Base-by-base conservation (phyloP, 1,140 invertebrate species). In the Acromyrmex charruanus region DNA sequence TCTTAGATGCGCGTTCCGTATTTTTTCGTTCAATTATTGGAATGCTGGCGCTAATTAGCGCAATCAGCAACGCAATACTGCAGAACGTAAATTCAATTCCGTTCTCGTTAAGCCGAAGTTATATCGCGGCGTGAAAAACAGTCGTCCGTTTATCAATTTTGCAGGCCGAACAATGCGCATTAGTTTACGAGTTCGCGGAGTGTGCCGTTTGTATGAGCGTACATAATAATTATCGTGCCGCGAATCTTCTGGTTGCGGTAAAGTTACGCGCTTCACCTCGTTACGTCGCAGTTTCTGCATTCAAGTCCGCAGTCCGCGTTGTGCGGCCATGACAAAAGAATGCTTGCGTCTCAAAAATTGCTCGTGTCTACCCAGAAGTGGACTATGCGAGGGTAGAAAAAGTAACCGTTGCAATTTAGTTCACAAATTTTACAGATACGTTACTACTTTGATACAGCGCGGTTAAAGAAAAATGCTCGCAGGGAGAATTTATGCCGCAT, bases 141-240 rank as follows among this genome's bases (percentile, higher is more conserved):
- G 53, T 51, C 80, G 69, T 84, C 55, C 69, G 69, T 84, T 84
- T 75, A 84, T 84, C 69, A 84, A 75, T 84, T 75, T 84, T 51
- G 69, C 69, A 18, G 55, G 6, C 39, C 58, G 55, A 84, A 84
- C 80, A 84, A 61, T 82, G 80, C 68, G 18, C 51, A 53, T 58
- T 51, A 35, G 80, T 55, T 75, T 85, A 39, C 55, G 71, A 89
- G 71, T 82, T 89, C 63, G 55, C 44, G 61, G 71, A 44, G 75
- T 69, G 51, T 72, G 12, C 65, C 21, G 14, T 77, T 79, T 66
- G 85, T 74, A 87, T 85, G 86, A 69, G 80, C 63, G 71, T 39
- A 85, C 65, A 79, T 90, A 90, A 89, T 90, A 81, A 90, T 90
- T 89, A 89, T 85, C 79, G 55, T 61, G 77, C 58, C 35, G 87